These are phyloP conservation scores for Embiotoca jacksoni DNA, from an alignment of 2,113 vertebrate genomes.

Conservation along the genomic window DNA sequence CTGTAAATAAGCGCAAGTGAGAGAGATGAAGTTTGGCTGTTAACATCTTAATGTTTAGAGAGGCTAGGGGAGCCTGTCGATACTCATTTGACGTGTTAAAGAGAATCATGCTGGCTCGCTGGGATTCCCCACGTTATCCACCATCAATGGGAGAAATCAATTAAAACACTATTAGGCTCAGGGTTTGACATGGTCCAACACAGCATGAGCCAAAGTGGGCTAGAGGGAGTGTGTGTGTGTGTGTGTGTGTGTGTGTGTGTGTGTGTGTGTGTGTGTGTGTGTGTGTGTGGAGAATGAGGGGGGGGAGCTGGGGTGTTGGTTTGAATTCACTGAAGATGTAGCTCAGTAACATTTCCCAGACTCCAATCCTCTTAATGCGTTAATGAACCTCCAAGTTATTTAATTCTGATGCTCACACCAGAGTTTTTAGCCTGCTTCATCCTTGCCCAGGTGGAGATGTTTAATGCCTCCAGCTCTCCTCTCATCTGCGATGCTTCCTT, in stretches of 20 bases:
- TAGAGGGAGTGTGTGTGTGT: neutral
- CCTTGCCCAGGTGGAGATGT: conserved; percentile 52
- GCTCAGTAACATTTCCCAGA: too few species aligned
- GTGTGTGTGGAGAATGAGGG: too few species aligned
- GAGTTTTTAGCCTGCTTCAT: conserved; percentile 13
- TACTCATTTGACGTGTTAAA: conserved; percentile 65
- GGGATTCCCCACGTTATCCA: conserved; percentile 52
- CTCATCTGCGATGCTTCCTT: conserved; percentile 35
- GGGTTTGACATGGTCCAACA: conserved; percentile 53
- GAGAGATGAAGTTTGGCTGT: conserved; percentile 34
- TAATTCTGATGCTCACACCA: conserved; percentile 10
- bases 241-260: too few species aligned
- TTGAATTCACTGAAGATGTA: too few species aligned
- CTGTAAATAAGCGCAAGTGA: conserved; percentile 9
- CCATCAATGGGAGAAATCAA: conserved; percentile 68
- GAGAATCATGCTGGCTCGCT: conserved; percentile 47
- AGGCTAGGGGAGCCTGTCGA: conserved; percentile 56
- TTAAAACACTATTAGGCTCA: conserved; percentile 72
- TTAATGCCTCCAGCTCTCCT: conserved; percentile 11
- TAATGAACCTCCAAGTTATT: conserved; percentile 27
- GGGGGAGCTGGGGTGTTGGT: too few species aligned
- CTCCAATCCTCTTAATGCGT: neutral
- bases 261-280: too few species aligned
- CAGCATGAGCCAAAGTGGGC: neutral
- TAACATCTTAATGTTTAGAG: conserved; percentile 54